phyloP scores from a whole-genome alignment of 1,140 invertebrate species.

The Hydropsyche tenuis region DNA sequence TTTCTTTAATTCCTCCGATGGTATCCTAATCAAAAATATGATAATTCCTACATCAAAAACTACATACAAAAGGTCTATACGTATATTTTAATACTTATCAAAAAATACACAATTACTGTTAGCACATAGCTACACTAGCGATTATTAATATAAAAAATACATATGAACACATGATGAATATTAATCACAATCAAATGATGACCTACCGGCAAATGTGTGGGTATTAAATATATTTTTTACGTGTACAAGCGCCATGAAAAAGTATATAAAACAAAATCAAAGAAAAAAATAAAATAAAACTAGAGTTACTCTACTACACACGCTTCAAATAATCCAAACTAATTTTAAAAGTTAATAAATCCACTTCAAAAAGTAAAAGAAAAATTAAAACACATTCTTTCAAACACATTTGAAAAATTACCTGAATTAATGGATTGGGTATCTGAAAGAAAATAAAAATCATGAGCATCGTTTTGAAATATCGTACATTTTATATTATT shows the following conservation, averaged over 20 bases:
- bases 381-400: constrained; percentile 11
- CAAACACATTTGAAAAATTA: constrained; percentile 28
- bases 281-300: not conserved
- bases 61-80: too few species aligned
- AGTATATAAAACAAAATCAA: constrained; percentile 8
- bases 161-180: not conserved
- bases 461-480: constrained; percentile 2
- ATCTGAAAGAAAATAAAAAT: constrained; percentile 40
- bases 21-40: too few species aligned
- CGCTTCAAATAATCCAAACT: constrained; percentile 1
- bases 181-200: not conserved
- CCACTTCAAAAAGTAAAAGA: not conserved
- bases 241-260: not conserved
- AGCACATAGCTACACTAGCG: constrained; percentile 4
- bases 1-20: too few species aligned
- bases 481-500: too few species aligned
- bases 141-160: not conserved
- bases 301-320: constrained; percentile 24
- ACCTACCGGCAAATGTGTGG: constrained; percentile 7
- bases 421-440: constrained; percentile 39
- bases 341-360: not conserved
- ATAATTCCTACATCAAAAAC: too few species aligned
- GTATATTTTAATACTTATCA: too few species aligned
- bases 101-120: not conserved
- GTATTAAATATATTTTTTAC: not conserved